Percentiles rank a stretch among this genome's conserved stretches.
Conservation (phyloP, 2,888 invertebrate species). For the Phlogophora meticulosa region DNA sequence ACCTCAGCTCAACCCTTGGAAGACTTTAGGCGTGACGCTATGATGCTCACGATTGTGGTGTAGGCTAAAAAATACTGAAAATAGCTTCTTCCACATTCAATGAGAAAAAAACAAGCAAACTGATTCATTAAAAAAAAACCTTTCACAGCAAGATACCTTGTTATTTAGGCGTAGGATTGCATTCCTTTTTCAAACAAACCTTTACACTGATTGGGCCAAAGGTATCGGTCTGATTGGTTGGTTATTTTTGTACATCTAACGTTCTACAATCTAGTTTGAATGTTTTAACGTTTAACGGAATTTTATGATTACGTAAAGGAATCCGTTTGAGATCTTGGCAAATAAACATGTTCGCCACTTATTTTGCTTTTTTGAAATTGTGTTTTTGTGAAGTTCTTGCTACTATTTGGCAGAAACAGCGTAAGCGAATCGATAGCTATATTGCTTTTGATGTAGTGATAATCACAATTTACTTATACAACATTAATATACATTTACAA, state of each 20-base stretch:
- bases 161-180: slow-evolving; percentile 34
- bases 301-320: slow-evolving; percentile 43
- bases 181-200: slow-evolving; percentile 53
- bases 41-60: background rate
- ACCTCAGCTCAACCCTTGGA: too few relatives aligned
- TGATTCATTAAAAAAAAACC: background rate
- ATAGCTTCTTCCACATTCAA: background rate
- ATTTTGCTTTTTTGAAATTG: slow-evolving; percentile 27
- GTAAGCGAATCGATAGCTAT: background rate
- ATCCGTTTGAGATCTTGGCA: slow-evolving; percentile 44
- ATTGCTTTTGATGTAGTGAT: background rate
- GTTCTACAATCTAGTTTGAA: slow-evolving; percentile 51
- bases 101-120: background rate
- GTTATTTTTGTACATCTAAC: slow-evolving; percentile 38
- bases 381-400: slow-evolving; percentile 17
- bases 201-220: slow-evolving; percentile 63
- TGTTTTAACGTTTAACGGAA: slow-evolving; percentile 38
- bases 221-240: slow-evolving; percentile 51
- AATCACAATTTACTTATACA: slow-evolving; percentile 9
- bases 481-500: too few relatives aligned
- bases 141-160: slow-evolving; percentile 25
- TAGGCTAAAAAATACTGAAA: background rate
- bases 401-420: too few relatives aligned
- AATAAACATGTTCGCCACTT: slow-evolving; percentile 39
- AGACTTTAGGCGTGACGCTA: too few relatives aligned